These are phyloP conservation scores for Mycteria americana DNA, from an alignment of 2,797 vertebrate species.

Conservation along the genomic window DNA sequence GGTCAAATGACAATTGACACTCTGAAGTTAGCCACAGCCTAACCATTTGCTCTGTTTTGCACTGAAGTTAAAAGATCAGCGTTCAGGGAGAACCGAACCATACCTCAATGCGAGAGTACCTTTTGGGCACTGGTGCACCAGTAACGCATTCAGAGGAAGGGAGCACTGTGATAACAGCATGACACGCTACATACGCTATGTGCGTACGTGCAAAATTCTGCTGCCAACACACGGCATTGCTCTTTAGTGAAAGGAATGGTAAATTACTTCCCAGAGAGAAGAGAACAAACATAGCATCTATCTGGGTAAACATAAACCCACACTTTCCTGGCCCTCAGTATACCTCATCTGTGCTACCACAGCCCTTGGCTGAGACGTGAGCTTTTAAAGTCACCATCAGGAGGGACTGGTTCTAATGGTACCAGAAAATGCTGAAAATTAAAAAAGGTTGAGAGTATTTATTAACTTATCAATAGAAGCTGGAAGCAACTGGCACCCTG, in stretches of 20 bases:
- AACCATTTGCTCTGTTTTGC: neutral
- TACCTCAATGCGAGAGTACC: fast-evolving
- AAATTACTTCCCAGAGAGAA: neutral
- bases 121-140: neutral
- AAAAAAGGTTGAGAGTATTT: neutral
- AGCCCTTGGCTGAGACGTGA: neutral
- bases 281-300: fast-evolving
- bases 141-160: neutral
- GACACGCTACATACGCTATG: fast-evolving
- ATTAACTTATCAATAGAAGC: neutral
- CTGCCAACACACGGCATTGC: fast-evolving
- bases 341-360: neutral
- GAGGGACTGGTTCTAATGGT: neutral
- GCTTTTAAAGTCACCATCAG: neutral
- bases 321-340: neutral
- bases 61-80: neutral
- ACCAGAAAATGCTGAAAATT: neutral
- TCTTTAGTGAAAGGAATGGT: neutral
- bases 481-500: neutral
- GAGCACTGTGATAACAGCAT: neutral
- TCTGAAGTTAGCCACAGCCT: neutral
- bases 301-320: neutral
- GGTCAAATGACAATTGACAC: neutral
- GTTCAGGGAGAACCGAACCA: neutral
- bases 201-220: neutral